Evolutionary conservation across 2,888 invertebrate genomes (phyloP).

Genomic region (Lordiphosa fenestrarum): DNA sequence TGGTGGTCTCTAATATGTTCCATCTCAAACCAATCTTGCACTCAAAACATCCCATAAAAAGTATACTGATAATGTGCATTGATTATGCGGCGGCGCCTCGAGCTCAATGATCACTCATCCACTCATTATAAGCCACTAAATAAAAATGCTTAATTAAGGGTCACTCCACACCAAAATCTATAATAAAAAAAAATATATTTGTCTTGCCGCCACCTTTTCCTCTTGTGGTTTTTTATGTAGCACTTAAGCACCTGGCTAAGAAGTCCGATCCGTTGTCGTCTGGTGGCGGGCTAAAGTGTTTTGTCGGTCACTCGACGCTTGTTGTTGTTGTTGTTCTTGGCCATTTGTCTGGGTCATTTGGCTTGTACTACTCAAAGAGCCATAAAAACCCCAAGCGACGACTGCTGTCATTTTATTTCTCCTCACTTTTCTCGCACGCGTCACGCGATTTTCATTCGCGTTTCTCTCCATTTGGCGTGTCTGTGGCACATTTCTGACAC

Average conservation of each 20-base stretch:
- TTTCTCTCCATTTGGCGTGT: conserved; percentile 4
- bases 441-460: conserved; percentile 29
- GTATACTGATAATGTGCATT: no score
- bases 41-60: no score
- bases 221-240: conserved; percentile 32
- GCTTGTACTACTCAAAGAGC: conserved; percentile 43
- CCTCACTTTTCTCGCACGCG: conserved; percentile 20
- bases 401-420: conserved; percentile 16
- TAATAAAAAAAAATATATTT: conserved; percentile 7
- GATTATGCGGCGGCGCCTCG: conserved; percentile 1
- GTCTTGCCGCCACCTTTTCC: conserved; percentile 12
- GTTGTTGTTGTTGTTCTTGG: conserved; percentile 29
- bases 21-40: no score
- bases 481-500: conserved; percentile 15
- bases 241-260: conserved; percentile 25
- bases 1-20: no score
- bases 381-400: conserved; percentile 13
- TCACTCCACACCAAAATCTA: neutral
- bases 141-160: conserved; percentile 12
- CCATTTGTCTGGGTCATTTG: conserved; percentile 60
- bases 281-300: conserved; percentile 51
- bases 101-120: conserved; percentile 7
- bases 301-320: conserved; percentile 55
- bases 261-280: conserved; percentile 20
- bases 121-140: conserved; percentile 12